Conservation (phyloP, 2,888 invertebrate genomes). For the Macropis europaea region DNA sequence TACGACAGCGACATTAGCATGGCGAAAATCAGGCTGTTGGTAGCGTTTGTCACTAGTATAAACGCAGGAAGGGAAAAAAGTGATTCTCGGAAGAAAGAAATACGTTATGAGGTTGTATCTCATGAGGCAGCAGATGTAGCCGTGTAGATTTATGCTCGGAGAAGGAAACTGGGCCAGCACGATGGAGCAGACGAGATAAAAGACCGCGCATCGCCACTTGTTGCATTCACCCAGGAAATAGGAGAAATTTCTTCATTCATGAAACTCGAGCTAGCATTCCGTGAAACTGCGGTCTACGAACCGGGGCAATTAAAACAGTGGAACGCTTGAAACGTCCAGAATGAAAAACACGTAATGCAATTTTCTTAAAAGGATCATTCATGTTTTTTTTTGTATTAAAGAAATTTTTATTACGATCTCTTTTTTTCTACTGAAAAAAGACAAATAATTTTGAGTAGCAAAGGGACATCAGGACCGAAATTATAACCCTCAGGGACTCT, state of each 20-base stretch:
- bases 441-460: too few species aligned
- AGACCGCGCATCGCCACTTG: constrained; percentile 57
- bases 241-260: constrained; percentile 51
- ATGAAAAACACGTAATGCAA: too few species aligned
- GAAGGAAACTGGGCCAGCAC: constrained; percentile 59
- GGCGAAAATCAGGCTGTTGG: constrained; percentile 20
- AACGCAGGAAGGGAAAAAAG: not conserved
- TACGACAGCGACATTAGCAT: constrained; percentile 6
- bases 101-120: constrained; percentile 44
- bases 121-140: constrained; percentile 25
- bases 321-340: not conserved
- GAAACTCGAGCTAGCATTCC: constrained; percentile 29
- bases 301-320: constrained; percentile 19
- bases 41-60: not conserved
- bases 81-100: constrained; percentile 25
- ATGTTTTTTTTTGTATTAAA: too few species aligned
- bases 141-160: constrained; percentile 50
- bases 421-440: too few species aligned
- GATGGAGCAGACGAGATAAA: constrained; percentile 54
- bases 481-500: too few species aligned
- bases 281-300: constrained; percentile 4
- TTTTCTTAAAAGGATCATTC: too few species aligned
- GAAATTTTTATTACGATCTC: too few species aligned
- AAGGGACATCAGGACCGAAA: too few species aligned
- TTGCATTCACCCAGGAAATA: constrained; percentile 50